A percentile compares a stretch with the other conserved stretches of the same genome.
Evolutionary conservation across 2,113 vertebrate genomes (phyloP).

Genomic region (Dipodomys merriami): DNA sequence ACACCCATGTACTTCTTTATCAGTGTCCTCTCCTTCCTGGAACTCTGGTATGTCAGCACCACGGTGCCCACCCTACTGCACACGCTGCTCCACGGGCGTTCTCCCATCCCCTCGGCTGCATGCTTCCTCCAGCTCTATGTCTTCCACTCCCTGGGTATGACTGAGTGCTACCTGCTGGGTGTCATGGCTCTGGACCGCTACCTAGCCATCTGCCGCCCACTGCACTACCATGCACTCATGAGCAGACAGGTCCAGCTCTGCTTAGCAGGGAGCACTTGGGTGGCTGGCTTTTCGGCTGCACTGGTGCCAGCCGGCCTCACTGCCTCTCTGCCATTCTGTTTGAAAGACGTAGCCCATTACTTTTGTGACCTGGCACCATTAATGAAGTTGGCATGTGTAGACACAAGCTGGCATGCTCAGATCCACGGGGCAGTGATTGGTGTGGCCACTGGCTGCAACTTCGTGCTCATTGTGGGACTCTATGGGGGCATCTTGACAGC

Average conservation of each 20-base stretch:
- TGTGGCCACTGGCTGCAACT: slow-evolving; percentile 35
- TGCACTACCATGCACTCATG: slow-evolving; percentile 71
- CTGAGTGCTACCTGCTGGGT: slow-evolving; percentile 70
- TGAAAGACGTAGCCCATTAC: slow-evolving; percentile 73
- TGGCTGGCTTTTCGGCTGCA: slow-evolving; percentile 63
- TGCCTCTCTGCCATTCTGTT: slow-evolving; percentile 65
- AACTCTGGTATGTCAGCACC: slow-evolving; percentile 67
- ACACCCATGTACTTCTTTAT: slow-evolving; percentile 81
- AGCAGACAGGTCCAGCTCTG: slow-evolving; percentile 38
- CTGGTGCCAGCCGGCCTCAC: slow-evolving; percentile 62
- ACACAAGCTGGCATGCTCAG: slow-evolving; percentile 40
- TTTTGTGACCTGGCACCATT: slow-evolving; percentile 80
- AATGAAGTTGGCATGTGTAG: slow-evolving; percentile 66
- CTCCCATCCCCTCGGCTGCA: neutral
- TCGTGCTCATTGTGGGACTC: slow-evolving; percentile 57
- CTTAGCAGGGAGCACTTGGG: slow-evolving; percentile 52
- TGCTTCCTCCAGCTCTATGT: slow-evolving; percentile 78
- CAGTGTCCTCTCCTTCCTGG: slow-evolving; percentile 74
- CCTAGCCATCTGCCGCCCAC: slow-evolving; percentile 78
- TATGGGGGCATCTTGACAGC: slow-evolving; percentile 55
- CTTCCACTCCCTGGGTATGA: slow-evolving; percentile 73
- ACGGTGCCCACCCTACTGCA: slow-evolving; percentile 65
- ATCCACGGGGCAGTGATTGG: slow-evolving; percentile 64
- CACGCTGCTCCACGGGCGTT: slow-evolving; percentile 16
- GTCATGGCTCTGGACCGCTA: slow-evolving; percentile 80